These are phyloP conservation scores for Coregonus clupeaformis DNA, from an alignment of 2,113 vertebrate genomes.

Conservation along the genomic window DNA sequence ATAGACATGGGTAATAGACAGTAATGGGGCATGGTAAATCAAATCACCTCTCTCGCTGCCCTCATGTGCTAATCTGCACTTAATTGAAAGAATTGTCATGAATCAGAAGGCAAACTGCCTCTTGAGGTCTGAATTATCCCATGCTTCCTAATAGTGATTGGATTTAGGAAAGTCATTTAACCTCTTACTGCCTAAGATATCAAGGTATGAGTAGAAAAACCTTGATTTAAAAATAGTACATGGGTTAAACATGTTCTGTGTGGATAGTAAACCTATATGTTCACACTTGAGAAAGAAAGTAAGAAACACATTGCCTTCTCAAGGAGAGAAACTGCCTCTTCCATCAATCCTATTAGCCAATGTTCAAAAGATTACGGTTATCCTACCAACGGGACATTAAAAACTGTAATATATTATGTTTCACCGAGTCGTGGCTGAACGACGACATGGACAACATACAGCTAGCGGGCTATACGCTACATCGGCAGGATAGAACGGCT, in stretches of 20 bases:
- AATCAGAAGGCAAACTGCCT: constrained; percentile 56
- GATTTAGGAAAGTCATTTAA: constrained; percentile 63
- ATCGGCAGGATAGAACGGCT: no score
- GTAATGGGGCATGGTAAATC: constrained; percentile 60
- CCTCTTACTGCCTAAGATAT: constrained; percentile 36
- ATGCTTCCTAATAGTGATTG: constrained; percentile 65
- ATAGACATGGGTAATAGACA: constrained; percentile 37
- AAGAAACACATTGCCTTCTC: not conserved
- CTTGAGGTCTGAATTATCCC: constrained; percentile 62
- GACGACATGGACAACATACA: no score
- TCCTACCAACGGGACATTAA: no score
- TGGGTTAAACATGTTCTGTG: not conserved
- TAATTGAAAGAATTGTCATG: constrained; percentile 70
- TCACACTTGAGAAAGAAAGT: not conserved
- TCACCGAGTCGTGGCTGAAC: no score
- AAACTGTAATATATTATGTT: no score
- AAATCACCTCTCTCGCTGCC: constrained; percentile 68
- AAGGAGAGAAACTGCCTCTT: no score
- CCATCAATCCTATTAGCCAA: no score
- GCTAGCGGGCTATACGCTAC: no score
- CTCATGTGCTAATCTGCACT: constrained; percentile 58
- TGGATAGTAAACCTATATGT: not conserved
- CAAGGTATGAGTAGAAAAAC: no score
- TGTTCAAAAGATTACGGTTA: no score
- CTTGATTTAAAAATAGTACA: no score